Evolutionary conservation across 1,140 invertebrate genomes (phyloP).

Genomic region (Leptinotarsa undecemlineata): DNA sequence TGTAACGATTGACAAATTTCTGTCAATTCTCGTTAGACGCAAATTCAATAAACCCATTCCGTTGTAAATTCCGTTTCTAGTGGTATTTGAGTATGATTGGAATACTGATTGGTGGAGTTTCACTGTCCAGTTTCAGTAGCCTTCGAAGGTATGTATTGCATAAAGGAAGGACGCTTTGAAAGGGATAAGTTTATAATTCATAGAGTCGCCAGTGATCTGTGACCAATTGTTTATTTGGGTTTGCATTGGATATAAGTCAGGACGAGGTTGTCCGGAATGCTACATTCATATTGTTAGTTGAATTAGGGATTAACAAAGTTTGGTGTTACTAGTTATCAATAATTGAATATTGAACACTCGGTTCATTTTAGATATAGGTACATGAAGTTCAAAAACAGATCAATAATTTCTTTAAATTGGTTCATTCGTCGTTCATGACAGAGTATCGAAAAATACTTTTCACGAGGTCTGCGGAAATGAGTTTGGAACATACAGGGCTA

Average conservation of each 20-base stretch:
- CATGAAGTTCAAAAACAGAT: too few species aligned
- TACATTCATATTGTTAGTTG: too few species aligned
- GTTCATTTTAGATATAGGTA: too few species aligned
- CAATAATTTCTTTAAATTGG: too few species aligned
- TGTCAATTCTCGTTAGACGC: not conserved
- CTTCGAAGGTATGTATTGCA: not conserved
- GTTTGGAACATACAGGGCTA: too few species aligned
- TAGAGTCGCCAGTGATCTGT: not conserved
- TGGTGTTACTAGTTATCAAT: too few species aligned
- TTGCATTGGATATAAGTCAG: not conserved
- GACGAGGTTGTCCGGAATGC: too few species aligned
- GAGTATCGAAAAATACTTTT: too few species aligned
- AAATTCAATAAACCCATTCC: not conserved
- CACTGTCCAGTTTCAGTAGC: not conserved
- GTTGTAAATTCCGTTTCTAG: constrained; percentile 2
- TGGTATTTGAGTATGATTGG: not conserved
- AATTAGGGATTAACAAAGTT: too few species aligned
- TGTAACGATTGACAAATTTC: not conserved
- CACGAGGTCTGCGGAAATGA: too few species aligned
- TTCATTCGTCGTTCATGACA: too few species aligned
- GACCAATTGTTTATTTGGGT: not conserved
- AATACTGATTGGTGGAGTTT: not conserved
- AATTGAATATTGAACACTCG: too few species aligned
- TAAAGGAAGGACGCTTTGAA: not conserved
- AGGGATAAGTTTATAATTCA: not conserved